Percentiles rank a stretch among this genome's conserved stretches.
Evolutionary conservation across 2,797 vertebrate species (phyloP).

Genomic region (Liparis tanakae): DNA sequence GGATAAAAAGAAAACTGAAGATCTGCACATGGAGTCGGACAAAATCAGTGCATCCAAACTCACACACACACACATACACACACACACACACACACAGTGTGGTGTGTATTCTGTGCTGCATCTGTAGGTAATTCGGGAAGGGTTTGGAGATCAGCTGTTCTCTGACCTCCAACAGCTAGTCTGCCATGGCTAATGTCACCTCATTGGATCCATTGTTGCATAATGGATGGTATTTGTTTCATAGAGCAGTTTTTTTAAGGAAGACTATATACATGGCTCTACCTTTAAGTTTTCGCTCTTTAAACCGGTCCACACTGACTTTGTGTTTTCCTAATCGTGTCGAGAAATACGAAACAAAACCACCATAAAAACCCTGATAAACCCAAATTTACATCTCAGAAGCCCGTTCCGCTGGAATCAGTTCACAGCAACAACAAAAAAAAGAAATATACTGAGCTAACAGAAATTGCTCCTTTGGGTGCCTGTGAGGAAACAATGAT

Average conservation of each 20-base stretch:
- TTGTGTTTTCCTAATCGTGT: too few species aligned
- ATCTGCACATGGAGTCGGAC: too few species aligned
- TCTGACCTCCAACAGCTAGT: constrained; percentile 9
- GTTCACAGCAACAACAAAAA: constrained; percentile 9
- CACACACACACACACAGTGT: not conserved
- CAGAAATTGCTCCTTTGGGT: constrained; percentile 45
- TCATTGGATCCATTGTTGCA: constrained; percentile 1
- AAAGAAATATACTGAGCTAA: constrained; percentile 19
- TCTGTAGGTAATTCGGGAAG: constrained; percentile 18
- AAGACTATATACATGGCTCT: not conserved
- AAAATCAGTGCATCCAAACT: constrained; percentile 31
- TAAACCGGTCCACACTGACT: not conserved
- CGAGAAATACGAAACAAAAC: not conserved
- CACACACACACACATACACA: not conserved
- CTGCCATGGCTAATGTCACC: not conserved
- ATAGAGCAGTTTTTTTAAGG: not conserved
- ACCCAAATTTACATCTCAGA: constrained; percentile 1
- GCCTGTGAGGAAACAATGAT: constrained; percentile 48
- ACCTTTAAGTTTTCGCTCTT: not conserved
- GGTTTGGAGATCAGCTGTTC: constrained; percentile 9
- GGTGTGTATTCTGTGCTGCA: not conserved
- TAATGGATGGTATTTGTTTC: constrained; percentile 6
- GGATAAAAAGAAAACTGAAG: constrained; percentile 23
- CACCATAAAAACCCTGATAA: not conserved
- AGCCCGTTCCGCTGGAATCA: constrained; percentile 3